These are phyloP conservation scores for Muscicapa striata DNA, from an alignment of 2,797 vertebrate species.

Conservation along the genomic window DNA sequence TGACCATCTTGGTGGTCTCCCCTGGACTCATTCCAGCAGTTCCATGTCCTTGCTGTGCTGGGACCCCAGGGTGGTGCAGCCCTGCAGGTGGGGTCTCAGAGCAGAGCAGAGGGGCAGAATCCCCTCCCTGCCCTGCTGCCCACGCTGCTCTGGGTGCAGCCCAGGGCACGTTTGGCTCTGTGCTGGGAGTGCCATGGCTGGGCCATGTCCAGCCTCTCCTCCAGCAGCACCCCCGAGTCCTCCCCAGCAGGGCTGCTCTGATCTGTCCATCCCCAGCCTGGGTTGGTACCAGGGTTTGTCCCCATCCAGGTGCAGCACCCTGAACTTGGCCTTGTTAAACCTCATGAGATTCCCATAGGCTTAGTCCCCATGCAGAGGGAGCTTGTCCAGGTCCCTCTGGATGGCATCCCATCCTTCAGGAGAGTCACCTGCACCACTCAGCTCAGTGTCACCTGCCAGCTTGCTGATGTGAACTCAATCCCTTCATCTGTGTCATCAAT, in stretches of 20 bases:
- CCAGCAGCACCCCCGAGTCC: background rate
- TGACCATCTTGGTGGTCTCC: background rate
- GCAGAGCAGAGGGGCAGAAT: background rate
- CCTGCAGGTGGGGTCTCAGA: background rate
- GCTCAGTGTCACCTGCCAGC: rapidly evolving
- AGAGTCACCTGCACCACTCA: background rate
- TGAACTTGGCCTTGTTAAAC: background rate
- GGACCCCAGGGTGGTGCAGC: background rate
- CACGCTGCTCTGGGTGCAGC: background rate
- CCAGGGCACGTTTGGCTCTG: background rate
- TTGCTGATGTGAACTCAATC: background rate
- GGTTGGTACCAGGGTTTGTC: background rate
- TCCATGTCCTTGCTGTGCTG: background rate
- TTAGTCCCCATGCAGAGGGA: background rate
- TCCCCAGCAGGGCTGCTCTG: background rate
- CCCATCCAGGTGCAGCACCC: background rate
- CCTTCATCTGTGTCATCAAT: background rate
- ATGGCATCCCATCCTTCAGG: background rate
- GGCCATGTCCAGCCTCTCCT: background rate
- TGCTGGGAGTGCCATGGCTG: background rate
- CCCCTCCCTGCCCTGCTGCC: background rate
- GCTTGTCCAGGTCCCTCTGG: background rate
- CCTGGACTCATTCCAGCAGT: rapidly evolving
- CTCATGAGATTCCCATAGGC: background rate
- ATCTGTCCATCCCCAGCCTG: background rate